Conservation (phyloP, 2,113 vertebrate species). For the Odontesthes bonariensis region DNA sequence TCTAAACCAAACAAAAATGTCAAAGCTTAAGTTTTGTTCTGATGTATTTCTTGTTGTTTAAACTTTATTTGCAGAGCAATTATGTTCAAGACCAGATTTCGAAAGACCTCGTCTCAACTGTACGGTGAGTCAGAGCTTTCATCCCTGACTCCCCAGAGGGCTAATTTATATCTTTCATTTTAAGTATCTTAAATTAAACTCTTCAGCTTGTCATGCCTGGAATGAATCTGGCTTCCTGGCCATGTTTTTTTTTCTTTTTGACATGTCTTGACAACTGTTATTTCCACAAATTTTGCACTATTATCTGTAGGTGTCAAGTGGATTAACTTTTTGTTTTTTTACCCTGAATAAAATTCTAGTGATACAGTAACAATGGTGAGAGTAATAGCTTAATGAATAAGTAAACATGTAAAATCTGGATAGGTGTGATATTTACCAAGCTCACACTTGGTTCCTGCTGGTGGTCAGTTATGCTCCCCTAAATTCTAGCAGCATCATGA, state of each 20-base stretch:
- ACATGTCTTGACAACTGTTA: background rate
- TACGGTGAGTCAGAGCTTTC: background rate
- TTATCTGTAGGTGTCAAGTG: background rate
- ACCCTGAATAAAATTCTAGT: background rate
- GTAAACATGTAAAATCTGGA: too few relatives aligned
- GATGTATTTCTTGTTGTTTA: background rate
- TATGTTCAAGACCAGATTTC: background rate
- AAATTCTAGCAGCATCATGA: background rate
- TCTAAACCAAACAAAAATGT: background rate
- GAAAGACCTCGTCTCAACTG: background rate
- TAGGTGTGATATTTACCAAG: too few relatives aligned
- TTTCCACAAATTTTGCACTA: background rate
- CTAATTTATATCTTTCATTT: constrained; percentile 2
- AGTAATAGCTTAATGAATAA: background rate
- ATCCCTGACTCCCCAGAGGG: background rate
- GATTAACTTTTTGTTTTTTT: background rate
- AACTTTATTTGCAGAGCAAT: background rate
- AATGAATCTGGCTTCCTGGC: background rate
- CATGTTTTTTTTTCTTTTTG: background rate
- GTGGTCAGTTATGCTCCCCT: background rate
- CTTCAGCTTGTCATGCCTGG: too few relatives aligned
- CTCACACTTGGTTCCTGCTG: background rate
- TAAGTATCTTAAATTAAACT: constrained; percentile 2
- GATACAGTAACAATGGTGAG: background rate
- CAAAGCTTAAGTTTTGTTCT: background rate